Base-by-base conservation (phyloP, 2,797 vertebrate species). In the Phrynocephalus guinanensis region DNA sequence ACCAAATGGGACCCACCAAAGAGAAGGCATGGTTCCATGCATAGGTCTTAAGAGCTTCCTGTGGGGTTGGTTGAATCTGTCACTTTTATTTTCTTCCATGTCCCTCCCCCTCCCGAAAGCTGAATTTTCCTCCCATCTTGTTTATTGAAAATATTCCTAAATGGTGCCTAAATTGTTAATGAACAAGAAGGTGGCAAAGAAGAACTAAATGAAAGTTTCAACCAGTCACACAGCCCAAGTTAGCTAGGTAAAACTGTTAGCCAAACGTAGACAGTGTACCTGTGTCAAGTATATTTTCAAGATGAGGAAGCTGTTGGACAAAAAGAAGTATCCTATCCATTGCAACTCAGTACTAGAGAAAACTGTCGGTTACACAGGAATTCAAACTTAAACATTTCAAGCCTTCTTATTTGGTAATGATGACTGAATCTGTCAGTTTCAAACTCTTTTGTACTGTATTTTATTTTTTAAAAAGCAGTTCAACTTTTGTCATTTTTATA, bases 41-140 rank as follows among this genome's bases (percentile, higher is more conserved):
- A 44, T 3, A 44, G 38, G 38, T 44, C 38, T 44, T 44, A 44
- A 44, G 38, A 44, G 3, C 38, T 44, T 44, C 38, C 38, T 4
- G 38, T 44, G 38, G 3, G 38, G 38, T 75, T 75, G 38, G 16
- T 18, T 33, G 38, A 8, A 33, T 75, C 33, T 75, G 38, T 75
- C 20, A 22, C 16, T 75, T 75, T 18, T 3, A 75, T 75, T 75
- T 75, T 22, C 1, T 7, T 13, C n/a, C 15, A n/a, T 28, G 20
- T 38, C 20, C 72, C 20, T 22, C 38, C 38, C 20, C 18, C 2
- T 5, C 38, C 38, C 2, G 18, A 73, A 6, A 18, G 22, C 1
- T 50, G 16, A 88, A 88, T 26, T 83, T 66, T 93, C 89, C 52
- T 56, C 52, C 70, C 76, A 79, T 13, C 80, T 26, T 78, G 71